phyloP scores from a whole-genome alignment of 2,113 vertebrate species.

The Mionectes macconnelli region DNA sequence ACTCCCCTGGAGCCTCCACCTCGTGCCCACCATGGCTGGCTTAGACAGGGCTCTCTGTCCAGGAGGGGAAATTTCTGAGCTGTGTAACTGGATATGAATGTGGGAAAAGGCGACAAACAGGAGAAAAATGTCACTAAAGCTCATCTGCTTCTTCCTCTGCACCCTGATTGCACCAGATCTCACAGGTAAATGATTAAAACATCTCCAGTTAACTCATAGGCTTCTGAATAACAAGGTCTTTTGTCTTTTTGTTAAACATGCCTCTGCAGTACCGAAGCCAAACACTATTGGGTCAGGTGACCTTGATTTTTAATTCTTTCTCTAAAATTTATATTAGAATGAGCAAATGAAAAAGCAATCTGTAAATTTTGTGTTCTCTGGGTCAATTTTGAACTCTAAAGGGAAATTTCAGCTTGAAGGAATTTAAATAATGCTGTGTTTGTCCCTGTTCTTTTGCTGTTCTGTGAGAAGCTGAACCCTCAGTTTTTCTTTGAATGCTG shows the following conservation, averaged over 20 bases:
- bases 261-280: neutral
- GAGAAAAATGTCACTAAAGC: neutral
- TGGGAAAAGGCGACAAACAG: neutral
- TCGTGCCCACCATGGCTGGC: neutral
- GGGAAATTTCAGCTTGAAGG: neutral
- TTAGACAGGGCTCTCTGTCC: neutral
- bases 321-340: neutral
- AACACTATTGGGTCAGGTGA: neutral
- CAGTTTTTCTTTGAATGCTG: neutral
- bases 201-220: neutral
- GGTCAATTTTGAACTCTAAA: neutral
- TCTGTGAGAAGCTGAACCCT: neutral
- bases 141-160: constrained; percentile 16
- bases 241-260: neutral
- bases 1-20: neutral
- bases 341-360: neutral
- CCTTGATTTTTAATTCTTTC: neutral
- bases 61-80: neutral
- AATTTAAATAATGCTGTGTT: neutral
- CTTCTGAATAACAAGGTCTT: neutral
- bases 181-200: constrained; percentile 32
- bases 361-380: neutral
- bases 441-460: neutral
- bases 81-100: neutral
- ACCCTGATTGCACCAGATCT: neutral